phyloP scores from a whole-genome alignment of 2,888 invertebrate genomes.

The Pseudanteris insignis region DNA sequence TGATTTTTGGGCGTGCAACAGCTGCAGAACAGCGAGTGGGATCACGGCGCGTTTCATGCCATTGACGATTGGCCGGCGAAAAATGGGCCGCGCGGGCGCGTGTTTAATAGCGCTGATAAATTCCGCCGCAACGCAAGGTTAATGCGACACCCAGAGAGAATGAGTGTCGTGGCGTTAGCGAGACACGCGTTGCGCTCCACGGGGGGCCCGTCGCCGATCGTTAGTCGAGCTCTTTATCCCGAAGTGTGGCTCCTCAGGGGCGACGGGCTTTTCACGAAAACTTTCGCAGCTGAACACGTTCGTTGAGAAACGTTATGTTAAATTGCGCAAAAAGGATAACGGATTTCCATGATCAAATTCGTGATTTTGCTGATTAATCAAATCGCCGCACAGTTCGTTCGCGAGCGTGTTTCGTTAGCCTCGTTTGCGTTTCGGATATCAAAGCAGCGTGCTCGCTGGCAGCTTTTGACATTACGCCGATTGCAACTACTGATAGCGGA shows the following conservation, averaged over 20 bases:
- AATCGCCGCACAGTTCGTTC: no score
- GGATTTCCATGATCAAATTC: no score
- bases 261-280: slow-evolving; percentile 29
- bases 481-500: no score
- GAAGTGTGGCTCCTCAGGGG: slow-evolving; percentile 32
- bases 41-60: slow-evolving; percentile 18
- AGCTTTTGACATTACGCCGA: no score
- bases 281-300: slow-evolving; percentile 21
- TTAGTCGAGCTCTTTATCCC: slow-evolving; percentile 27
- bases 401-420: no score
- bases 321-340: slow-evolving; percentile 37
- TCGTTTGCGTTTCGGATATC: no score
- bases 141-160: slow-evolving; percentile 26
- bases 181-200: slow-evolving; percentile 27
- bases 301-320: slow-evolving; percentile 42
- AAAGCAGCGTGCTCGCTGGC: no score
- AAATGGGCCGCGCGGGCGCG: slow-evolving; percentile 1
- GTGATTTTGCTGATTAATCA: no score
- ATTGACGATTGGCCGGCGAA: slow-evolving; percentile 19
- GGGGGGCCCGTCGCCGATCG: slow-evolving; percentile 31
- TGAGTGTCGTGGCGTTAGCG: slow-evolving; percentile 26
- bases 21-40: slow-evolving; percentile 24
- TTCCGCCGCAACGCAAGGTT: slow-evolving; percentile 22
- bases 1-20: no score
- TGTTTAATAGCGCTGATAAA: slow-evolving; percentile 22